Percentiles rank a stretch among this genome's conserved stretches.
These are phyloP conservation scores for Enteromius trimaculatus DNA, from an alignment of 2,797 vertebrate genomes.

Conservation along the genomic window DNA sequence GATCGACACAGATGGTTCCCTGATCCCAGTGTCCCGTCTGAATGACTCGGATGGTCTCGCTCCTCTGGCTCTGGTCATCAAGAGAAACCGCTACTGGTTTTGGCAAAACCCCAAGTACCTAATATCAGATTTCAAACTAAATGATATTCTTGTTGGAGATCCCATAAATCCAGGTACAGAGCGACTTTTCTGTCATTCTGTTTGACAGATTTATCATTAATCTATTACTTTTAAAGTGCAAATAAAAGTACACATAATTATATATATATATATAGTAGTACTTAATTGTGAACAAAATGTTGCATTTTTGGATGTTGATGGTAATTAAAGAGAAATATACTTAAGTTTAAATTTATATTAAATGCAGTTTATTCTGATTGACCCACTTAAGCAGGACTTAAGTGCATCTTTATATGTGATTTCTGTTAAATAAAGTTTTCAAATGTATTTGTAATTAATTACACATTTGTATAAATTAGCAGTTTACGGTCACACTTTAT, in stretches of 20 bases:
- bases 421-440: background rate
- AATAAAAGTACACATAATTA: background rate
- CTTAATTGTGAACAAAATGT: background rate
- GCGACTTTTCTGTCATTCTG: background rate
- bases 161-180: slow-evolving; percentile 84
- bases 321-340: background rate
- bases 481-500: background rate
- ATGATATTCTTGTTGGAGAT: slow-evolving; percentile 83
- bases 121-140: slow-evolving; percentile 83
- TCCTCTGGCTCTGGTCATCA: slow-evolving; percentile 85
- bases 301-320: background rate
- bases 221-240: background rate
- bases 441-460: background rate
- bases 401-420: background rate
- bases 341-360: background rate
- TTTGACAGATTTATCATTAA: background rate
- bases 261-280: too few species aligned
- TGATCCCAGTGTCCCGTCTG: slow-evolving; percentile 85
- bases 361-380: background rate
- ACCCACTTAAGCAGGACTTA: background rate
- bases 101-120: slow-evolving; percentile 91
- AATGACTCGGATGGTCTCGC: slow-evolving; percentile 83
- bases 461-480: background rate
- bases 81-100: slow-evolving; percentile 83
- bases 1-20: slow-evolving; percentile 81